A percentile compares a stretch with the other conserved stretches of the same genome.
Evolutionary conservation across 2,113 vertebrate species (phyloP).

Genomic region (Saimiri boliviensis): DNA sequence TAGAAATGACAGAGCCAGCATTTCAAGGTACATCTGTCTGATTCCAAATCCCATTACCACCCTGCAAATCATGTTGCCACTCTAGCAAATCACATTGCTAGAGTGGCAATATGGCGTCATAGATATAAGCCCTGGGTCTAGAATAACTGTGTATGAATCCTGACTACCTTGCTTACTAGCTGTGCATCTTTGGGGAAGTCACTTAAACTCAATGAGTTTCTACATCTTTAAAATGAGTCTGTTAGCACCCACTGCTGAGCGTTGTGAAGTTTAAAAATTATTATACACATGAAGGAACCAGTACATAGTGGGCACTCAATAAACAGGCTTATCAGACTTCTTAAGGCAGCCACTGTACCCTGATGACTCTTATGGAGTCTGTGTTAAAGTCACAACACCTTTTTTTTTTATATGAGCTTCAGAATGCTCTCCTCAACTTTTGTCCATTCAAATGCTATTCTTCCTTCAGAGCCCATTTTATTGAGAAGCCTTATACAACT

Average conservation of each 20-base stretch:
- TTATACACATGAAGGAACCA: background rate
- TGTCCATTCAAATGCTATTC: background rate
- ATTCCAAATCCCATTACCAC: background rate
- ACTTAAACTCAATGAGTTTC: background rate
- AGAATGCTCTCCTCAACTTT: background rate
- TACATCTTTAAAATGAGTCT: slow-evolving; percentile 2
- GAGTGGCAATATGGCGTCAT: background rate
- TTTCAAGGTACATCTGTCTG: background rate
- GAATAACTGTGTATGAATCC: background rate
- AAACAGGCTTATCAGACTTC: background rate
- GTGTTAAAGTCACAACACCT: background rate
- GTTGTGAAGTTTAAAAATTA: background rate
- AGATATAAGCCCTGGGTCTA: background rate
- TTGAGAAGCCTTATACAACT: background rate
- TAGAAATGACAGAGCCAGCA: background rate
- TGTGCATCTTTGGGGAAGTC: background rate
- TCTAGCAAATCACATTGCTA: no score
- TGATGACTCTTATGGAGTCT: background rate
- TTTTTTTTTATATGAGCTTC: background rate
- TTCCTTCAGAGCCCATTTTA: background rate
- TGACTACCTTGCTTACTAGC: background rate
- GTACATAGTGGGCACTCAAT: background rate
- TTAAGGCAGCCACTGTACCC: background rate
- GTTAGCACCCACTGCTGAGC: background rate
- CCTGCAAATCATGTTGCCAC: no score